Conservation (phyloP, 2,113 vertebrate genomes). For the Oncorhynchus masou region DNA sequence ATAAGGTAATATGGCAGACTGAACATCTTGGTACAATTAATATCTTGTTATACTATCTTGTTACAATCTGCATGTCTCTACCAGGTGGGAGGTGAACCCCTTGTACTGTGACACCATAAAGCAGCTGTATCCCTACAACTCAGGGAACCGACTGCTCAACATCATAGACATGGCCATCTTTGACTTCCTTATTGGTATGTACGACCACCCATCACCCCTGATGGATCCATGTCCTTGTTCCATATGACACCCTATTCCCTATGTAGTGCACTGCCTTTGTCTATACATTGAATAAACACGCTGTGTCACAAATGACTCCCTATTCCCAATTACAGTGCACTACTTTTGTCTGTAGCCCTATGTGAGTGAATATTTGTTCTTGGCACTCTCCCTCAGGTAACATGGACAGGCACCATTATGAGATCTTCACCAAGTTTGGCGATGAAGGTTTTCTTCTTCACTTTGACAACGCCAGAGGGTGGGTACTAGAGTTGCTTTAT, state of each 20-base stretch:
- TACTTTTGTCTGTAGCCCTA: too few species aligned
- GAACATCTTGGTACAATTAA: too few species aligned
- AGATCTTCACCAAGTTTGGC: constrained; percentile 95
- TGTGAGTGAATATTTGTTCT: neutral
- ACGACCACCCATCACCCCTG: neutral
- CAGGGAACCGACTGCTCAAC: constrained; percentile 85
- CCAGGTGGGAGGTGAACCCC: constrained; percentile 92
- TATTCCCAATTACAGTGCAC: too few species aligned
- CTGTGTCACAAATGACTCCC: too few species aligned
- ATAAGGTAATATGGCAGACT: too few species aligned
- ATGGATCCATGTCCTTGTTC: neutral
- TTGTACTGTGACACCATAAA: constrained; percentile 87
- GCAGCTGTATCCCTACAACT: constrained; percentile 86
- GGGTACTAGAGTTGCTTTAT: constrained; percentile 36
- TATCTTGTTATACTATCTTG: too few species aligned
- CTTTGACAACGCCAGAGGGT: constrained; percentile 96
- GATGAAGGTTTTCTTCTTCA: constrained; percentile 92
- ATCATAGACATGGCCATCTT: constrained; percentile 97
- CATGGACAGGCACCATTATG: constrained; percentile 97
- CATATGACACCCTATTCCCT: neutral
- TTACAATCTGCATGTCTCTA: neutral
- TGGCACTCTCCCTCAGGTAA: constrained; percentile 78
- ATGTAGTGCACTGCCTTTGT: too few species aligned
- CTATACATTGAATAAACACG: too few species aligned
- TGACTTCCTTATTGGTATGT: constrained; percentile 89